Base-by-base conservation (phyloP, 2,888 invertebrate species). In the Pegoplata infirma region DNA sequence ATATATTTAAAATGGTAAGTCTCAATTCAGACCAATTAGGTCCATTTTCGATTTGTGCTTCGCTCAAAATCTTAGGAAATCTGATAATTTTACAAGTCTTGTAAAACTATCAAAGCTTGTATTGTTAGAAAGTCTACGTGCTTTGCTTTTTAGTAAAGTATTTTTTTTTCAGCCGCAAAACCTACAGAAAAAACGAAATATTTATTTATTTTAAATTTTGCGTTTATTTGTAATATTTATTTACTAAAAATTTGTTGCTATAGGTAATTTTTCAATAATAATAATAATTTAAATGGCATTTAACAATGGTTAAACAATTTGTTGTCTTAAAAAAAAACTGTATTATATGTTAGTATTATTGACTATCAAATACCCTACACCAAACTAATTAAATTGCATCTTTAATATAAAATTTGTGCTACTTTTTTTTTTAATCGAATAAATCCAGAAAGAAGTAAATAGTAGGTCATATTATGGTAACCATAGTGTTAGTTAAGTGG, bases 191-290 rank as follows among this genome's bases (percentile, higher is more conserved):
- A 32, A 32, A 32, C 32, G 12, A n/a, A 40, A 14, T n/a, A n/a
- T n/a, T 40, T n/a, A n/a, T 5, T 12, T 21, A 51, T 36, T 28
- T 55, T 67, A 21, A 56, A 16, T 73, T 71, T 61, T 61, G 47
- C 59, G 17, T 77, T 73, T 68, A 73, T 64, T n/a, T 63, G 16
- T 56, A 16, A 63, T 67, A 73, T 66, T 69, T 74, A 64, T 78
- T 72, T 55, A 74, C 78, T 78, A 69, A 78, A 78, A 77, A 69
- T 74, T 78, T 78, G 68, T 78, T 78, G 59, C 78, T 78, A 78
- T 53, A 40, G 47, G 51, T 68, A 64, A 59, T 77, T 58, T 23
- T n/a, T 51, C 10, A 40, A 14, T 53, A 58, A 46, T 69, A 56
- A 21, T 46, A 59, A 47, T 75, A 75, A 55, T 73, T 77, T 56